Conservation (phyloP, 2,888 invertebrate species). For the Ptychoptera albimana region DNA sequence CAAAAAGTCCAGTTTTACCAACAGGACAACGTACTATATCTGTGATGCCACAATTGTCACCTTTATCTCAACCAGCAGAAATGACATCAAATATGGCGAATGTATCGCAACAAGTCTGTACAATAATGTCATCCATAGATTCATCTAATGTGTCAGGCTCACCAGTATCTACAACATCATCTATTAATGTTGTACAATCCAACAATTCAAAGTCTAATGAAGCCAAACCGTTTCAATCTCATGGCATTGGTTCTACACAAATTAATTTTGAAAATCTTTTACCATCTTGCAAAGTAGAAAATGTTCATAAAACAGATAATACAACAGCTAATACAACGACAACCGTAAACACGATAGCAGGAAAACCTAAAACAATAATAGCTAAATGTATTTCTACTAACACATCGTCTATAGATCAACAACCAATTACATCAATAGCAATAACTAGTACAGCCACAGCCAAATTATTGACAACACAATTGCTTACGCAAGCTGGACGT, state of each 20-base stretch:
- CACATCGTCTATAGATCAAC: neutral
- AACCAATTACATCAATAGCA: constrained; percentile 1
- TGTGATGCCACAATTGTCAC: constrained; percentile 50
- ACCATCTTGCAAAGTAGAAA: constrained; percentile 36
- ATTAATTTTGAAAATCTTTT: constrained; percentile 36
- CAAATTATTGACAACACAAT: neutral
- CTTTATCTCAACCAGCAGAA: constrained; percentile 54
- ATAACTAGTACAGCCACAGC: constrained; percentile 1
- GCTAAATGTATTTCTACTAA: neutral
- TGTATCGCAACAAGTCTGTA: constrained; percentile 49
- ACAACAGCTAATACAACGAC: neutral
- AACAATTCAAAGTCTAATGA: neutral
- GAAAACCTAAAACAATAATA: neutral
- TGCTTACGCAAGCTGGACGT: no score
- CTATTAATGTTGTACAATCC: neutral
- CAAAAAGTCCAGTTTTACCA: constrained; percentile 16
- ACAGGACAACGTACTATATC: constrained; percentile 31
- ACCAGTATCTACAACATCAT: neutral
- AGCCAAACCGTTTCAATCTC: constrained; percentile 13
- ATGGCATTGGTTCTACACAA: constrained; percentile 32
- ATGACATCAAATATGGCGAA: constrained; percentile 55
- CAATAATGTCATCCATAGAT: constrained; percentile 42
- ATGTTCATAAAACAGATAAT: constrained; percentile 16
- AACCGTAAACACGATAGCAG: neutral
- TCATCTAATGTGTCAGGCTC: constrained; percentile 15